Evolutionary conservation across 2,888 invertebrate genomes (phyloP), one percentile per base, ranked within the genome.

Genomic region (Brachyopa scutellaris): DNA sequence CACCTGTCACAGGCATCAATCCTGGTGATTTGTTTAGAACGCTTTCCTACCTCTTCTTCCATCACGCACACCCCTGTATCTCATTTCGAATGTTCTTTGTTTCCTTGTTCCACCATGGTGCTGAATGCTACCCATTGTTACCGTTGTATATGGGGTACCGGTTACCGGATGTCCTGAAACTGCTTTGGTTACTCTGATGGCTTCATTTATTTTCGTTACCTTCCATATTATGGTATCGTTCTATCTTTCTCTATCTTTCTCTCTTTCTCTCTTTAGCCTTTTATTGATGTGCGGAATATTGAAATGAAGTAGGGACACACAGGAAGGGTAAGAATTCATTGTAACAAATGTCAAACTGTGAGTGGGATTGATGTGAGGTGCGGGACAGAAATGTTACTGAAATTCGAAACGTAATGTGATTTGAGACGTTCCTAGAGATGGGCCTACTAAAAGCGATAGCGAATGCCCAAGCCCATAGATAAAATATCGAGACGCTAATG

Each of bases 1-100:
- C 78, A 83, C 83, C 78, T 83, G 83, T 73, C 83, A 83, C 36
- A 40, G 55, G 53, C 83, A 83, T 83, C 83, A 83, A 83, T 83
- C 78, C 83, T 49, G n/a, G 83, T 78, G 78, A 83, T 83, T 83
- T 83, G 83, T 73, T 83, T 72, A 40, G 66, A 77, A 72, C 33
- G 59, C 55, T 59, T 82, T 33, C 47, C 66, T 53, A 47, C 59
- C 59, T 36, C 19, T 69, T 45, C 40, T 23, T 1, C 8, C 11
- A 2, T 21, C 9, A 8, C 8, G 6, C 26, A 40, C 7, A 8
- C 21, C 2, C 21, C 38, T 13, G 55, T 47, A 57, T 64, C 57
- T 72, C 13, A 78, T 57, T 78, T 55, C 8, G 49, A 64, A 57
- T 40, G 55, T 57, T 42, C 40, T 55, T 78, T 70, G 31, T 55